These are phyloP conservation scores for Casuarius casuarius DNA, from an alignment of 2,113 vertebrate species.

Conservation along the genomic window DNA sequence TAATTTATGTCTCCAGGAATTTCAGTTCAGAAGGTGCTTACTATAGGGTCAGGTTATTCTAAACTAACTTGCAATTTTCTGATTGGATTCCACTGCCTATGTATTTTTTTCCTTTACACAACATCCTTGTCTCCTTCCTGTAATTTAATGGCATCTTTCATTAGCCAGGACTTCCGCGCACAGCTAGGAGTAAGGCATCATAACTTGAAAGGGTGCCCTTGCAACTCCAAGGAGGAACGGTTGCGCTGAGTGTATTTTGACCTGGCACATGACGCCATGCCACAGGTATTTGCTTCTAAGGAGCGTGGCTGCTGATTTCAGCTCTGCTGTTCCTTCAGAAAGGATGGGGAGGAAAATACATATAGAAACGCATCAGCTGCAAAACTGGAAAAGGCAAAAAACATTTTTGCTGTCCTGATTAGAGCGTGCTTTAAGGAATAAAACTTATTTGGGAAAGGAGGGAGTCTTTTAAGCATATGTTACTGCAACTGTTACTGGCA, in stretches of 20 bases:
- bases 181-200: neutral
- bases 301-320: neutral
- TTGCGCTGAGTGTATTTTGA: neutral
- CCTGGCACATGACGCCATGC: neutral
- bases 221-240: neutral
- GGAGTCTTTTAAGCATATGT: neutral
- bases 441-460: neutral
- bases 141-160: neutral
- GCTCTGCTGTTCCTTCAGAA: neutral
- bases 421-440: neutral
- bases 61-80: neutral
- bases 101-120: neutral
- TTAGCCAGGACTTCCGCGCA: neutral
- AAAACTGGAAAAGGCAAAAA: neutral
- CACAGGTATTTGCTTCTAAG: neutral
- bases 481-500: neutral
- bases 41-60: neutral
- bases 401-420: neutral
- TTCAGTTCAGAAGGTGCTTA: neutral
- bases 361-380: neutral
- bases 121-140: neutral
- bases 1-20: neutral
- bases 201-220: neutral
- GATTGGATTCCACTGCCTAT: neutral
- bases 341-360: neutral